Evolutionary conservation across 2,888 invertebrate genomes (phyloP).

Genomic region (Drosophila seclusa): DNA sequence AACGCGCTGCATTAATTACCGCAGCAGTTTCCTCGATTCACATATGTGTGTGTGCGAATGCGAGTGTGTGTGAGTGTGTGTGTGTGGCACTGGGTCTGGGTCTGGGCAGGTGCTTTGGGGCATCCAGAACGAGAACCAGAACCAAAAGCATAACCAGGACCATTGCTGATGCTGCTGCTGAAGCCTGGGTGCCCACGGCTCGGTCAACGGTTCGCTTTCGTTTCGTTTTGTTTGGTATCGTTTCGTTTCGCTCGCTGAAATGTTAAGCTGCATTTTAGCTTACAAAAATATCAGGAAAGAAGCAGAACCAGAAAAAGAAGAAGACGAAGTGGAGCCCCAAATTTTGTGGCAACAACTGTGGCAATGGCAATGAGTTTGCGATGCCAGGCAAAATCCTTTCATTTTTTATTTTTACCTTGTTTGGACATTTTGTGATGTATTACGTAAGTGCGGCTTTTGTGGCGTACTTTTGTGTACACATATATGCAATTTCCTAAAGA

Average conservation of each 20-base stretch:
- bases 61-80: conserved; percentile 15
- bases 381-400: conserved; percentile 67
- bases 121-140: conserved; percentile 26
- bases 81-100: background rate
- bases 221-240: conserved; percentile 26
- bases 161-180: conserved; percentile 2
- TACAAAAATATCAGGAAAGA: conserved; percentile 71
- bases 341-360: conserved; percentile 14
- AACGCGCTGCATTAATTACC: conserved; percentile 81
- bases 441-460: conserved; percentile 80
- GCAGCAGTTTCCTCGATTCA: conserved; percentile 68
- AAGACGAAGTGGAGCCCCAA: background rate
- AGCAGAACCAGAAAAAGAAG: conserved; percentile 17
- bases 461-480: conserved; percentile 54
- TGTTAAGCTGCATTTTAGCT: conserved; percentile 79
- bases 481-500: conserved; percentile 53
- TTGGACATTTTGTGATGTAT: conserved; percentile 80
- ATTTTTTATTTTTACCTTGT: conserved; percentile 64
- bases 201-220: conserved; percentile 69
- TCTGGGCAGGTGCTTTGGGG: conserved; percentile 68
- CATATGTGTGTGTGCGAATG: conserved; percentile 23
- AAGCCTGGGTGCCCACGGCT: conserved; percentile 32
- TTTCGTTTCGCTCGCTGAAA: conserved; percentile 66
- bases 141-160: conserved; percentile 6
- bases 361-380: conserved; percentile 60